These are phyloP conservation scores for Heliothis virescens DNA, from an alignment of 1,140 invertebrate species.

Conservation along the genomic window DNA sequence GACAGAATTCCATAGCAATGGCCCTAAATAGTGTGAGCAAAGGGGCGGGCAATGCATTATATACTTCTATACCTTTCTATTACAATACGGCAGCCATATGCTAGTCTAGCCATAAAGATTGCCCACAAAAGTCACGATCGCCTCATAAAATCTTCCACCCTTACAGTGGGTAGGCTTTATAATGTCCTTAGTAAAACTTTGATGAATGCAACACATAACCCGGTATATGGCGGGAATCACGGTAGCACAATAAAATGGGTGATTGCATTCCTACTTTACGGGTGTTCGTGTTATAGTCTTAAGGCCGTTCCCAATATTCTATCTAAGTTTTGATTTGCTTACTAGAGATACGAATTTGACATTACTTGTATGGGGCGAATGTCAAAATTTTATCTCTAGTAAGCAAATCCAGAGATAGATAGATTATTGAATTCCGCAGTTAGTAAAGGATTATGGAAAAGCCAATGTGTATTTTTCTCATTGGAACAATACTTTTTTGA, in stretches of 20 bases:
- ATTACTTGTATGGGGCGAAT: too few relatives aligned
- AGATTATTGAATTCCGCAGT: too few relatives aligned
- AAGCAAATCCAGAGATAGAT: too few relatives aligned
- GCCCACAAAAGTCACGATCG: conserved; percentile 55
- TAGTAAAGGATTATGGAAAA: not conserved
- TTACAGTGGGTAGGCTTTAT: conserved; percentile 68
- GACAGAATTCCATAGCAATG: too few relatives aligned
- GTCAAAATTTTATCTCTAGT: too few relatives aligned
- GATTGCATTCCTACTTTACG: conserved; percentile 20
- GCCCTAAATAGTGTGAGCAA: too few relatives aligned
- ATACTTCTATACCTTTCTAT: too few relatives aligned
- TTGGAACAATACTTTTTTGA: not conserved
- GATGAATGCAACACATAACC: conserved; percentile 54
- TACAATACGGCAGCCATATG: too few relatives aligned
- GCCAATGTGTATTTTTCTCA: not conserved
- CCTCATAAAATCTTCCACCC: conserved; percentile 72
- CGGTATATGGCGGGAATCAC: conserved; percentile 54
- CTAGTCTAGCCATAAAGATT: conserved; percentile 60
- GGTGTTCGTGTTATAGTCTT: not conserved
- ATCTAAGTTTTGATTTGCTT: too few relatives aligned
- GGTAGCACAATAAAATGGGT: conserved; percentile 5
- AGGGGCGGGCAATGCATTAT: too few relatives aligned
- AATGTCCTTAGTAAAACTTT: conserved; percentile 63
- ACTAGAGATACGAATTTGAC: too few relatives aligned
- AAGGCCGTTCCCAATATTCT: too few relatives aligned